Evolutionary conservation across 1,140 invertebrate species (phyloP), one percentile per base, ranked within the genome.

Genomic region (Heliconius hermathena): DNA sequence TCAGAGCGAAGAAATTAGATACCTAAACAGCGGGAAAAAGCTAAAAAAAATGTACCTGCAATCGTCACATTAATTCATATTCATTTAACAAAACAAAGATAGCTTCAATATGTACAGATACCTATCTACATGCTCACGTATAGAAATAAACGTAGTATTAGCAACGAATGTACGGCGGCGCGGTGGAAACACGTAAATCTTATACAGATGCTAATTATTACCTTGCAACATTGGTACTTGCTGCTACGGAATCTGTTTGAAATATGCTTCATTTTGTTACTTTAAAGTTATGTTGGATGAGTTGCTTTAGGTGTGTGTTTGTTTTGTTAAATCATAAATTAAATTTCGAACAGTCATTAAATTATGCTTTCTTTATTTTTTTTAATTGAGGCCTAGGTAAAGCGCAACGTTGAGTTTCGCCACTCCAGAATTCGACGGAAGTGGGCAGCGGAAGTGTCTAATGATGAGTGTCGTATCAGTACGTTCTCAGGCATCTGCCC

Each of bases 201-300:
- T 52, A 26, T 76, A 66, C 74, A 76, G 74, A 76, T 76, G 74
- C 36, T 76, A 76, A 76, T 66, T 76, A 76, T 76, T 76, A 60
- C 54, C 57, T 57, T 66, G 36, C 38, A 76, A 36, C 54, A 26
- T 26, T 1, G 26, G 54, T 73, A 9, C 54, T 60, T 9, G 11
- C 4, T 11, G 57, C 2, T 66, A 66, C 60, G 60, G 60, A 26
- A 66, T 26, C 60, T 11, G 8, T 0, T n/a, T 41, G 74, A 70
- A 66, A 70, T 70, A 76, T 76, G 74, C 74, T 66, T 76, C 18
- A n/a, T 38, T 72, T 41, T 41, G 38, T 36, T 41, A 38, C 52
- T 33, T 70, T 46, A 41, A 46, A 76, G 5, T 20, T 38, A 76
- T 38, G 22, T 38, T 18, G 33, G 70, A 22, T 8, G n/a, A 8